These are phyloP conservation scores for Triplophysa bombifrons DNA, from an alignment of 2,797 vertebrate species.

Conservation along the genomic window DNA sequence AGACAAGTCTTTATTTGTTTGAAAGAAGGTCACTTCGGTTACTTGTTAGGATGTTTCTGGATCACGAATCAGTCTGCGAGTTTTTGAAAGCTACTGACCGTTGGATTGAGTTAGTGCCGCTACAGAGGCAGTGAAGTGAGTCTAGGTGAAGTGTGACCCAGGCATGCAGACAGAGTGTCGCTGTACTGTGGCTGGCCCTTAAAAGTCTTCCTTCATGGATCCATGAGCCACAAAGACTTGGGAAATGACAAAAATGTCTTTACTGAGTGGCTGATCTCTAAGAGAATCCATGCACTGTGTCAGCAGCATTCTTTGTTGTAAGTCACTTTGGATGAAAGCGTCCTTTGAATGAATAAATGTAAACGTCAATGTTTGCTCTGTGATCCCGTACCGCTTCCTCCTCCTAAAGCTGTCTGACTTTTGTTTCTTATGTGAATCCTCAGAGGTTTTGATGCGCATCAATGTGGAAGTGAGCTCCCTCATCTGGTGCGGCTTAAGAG, in stretches of 20 bases:
- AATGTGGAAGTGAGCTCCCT: constrained; percentile 38
- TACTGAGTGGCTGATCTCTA: constrained; percentile 33
- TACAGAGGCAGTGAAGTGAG: constrained; percentile 41
- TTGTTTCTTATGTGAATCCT: constrained; percentile 26
- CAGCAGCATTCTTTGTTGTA: not conserved
- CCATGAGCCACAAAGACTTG: constrained; percentile 53
- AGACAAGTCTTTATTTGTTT: constrained; percentile 33
- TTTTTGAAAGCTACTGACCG: constrained; percentile 32
- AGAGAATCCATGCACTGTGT: constrained; percentile 7
- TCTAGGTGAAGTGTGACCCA: constrained; percentile 39
- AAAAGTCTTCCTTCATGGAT: constrained; percentile 56
- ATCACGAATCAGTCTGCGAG: constrained; percentile 28
- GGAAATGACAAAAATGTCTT: constrained; percentile 52
- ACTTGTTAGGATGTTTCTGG: constrained; percentile 36
- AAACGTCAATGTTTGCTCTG: constrained; percentile 32
- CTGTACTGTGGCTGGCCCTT: constrained; percentile 40
- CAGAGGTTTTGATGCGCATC: constrained; percentile 30
- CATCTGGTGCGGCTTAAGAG: constrained; percentile 32
- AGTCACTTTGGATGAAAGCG: not conserved
- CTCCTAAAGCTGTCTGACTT: not conserved
- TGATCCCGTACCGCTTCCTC: constrained; percentile 38
- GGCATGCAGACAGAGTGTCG: constrained; percentile 30
- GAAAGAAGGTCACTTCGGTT: constrained; percentile 28
- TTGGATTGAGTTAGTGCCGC: constrained; percentile 20
- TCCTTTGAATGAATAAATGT: not conserved